Evolutionary conservation across 2,113 vertebrate genomes (phyloP), one percentile per base, ranked within the genome.

Genomic region (Scomber colias): DNA sequence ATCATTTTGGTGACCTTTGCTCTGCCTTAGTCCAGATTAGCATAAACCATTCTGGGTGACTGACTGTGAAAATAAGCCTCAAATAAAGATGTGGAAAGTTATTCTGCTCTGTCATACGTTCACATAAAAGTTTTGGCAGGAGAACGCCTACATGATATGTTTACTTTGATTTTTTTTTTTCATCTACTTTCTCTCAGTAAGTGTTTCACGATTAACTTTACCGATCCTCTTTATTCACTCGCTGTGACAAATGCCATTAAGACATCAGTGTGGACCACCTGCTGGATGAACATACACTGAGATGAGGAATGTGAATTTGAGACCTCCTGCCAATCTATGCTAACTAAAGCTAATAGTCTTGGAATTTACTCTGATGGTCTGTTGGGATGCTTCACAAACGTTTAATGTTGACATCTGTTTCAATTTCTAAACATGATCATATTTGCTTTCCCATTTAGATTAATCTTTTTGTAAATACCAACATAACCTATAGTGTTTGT

Each of bases 361-460:
- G 81, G 83, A 85, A 83, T 81, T 54, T 24, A 63, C 78, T 87
- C 79, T 75, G 77, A 85, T 78, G 21, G 64, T 82, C 81, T 72
- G 70, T 51, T 68, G 71, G 64, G 77, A 82, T 35, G 70, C 53
- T 60, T 79, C 14, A 9, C 71, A 64, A 81, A 83, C 53, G 9
- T 66, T 84, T 64, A 72, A 72, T 69, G 71, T 78, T 78, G 75
- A 86, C 75, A 85, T 86, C 65, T 71, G 75, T 62, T 86, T 81
- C 49, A 50, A 62, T 89, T 82, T 55, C 57, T 76, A 75, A 54
- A 15, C 49, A 44, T 84, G 84, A 78, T 89, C 75, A 57, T 66
- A 77, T 90, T 87, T 87, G 27, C 72, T 65, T 79, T 75, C 51
- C 46, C 54, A 59, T 71, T 79, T 69, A 73, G 48, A 80, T 49